Evolutionary conservation across 2,888 invertebrate species (phyloP).

Genomic region (Chrysodeixis includens): DNA sequence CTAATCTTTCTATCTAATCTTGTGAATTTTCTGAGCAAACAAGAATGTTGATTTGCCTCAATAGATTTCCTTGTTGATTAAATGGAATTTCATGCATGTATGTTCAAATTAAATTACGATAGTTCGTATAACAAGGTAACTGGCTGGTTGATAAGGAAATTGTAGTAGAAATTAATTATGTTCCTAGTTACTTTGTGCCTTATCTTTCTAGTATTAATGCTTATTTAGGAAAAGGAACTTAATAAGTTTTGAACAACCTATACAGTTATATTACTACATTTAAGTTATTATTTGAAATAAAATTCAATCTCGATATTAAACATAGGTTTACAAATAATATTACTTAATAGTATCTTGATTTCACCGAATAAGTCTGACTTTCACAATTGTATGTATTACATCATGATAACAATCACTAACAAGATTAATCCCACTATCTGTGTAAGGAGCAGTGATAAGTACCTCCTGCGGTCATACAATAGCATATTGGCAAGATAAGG

Average conservation of each 20-base stretch:
- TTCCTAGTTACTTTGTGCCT: too few relatives aligned
- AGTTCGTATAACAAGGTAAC: neutral
- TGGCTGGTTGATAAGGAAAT: neutral
- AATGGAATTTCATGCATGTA: too few relatives aligned
- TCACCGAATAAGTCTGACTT: neutral
- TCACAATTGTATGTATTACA: neutral
- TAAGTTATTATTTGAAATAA: too few relatives aligned
- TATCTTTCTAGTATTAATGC: too few relatives aligned
- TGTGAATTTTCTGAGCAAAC: neutral
- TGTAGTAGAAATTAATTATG: too few relatives aligned
- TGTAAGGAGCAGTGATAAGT: neutral
- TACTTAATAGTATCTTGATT: constrained; percentile 1
- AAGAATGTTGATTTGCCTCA: neutral
- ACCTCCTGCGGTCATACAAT: neutral
- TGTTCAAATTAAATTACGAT: neutral
- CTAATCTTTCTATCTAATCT: neutral
- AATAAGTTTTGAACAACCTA: too few relatives aligned
- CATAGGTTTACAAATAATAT: neutral
- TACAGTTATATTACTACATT: too few relatives aligned
- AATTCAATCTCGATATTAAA: too few relatives aligned
- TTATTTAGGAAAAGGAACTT: too few relatives aligned
- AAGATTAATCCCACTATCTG: neutral
- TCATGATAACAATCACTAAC: neutral
- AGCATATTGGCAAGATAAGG: neutral
- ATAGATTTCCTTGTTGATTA: neutral